Percentiles rank a stretch among this genome's conserved stretches.
Conservation (phyloP, 2,888 invertebrate genomes). For the Eupithecia subfuscata region DNA sequence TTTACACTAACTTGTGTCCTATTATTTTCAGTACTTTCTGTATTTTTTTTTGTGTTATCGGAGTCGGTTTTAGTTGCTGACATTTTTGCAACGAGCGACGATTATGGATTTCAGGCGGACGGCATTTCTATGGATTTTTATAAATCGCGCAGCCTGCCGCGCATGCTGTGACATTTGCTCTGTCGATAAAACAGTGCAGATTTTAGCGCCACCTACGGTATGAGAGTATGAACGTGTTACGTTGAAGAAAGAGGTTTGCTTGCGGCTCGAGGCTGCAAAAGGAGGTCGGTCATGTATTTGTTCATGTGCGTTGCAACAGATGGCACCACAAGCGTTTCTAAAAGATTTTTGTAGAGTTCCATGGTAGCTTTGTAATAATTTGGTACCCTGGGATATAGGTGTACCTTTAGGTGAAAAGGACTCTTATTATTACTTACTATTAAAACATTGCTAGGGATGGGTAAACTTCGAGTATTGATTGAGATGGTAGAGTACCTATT, state of each 20-base stretch:
- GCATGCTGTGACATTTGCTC: constrained; percentile 66
- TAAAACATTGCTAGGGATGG: background rate
- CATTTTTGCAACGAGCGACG: constrained; percentile 74
- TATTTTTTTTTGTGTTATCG: constrained; percentile 60
- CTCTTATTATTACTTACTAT: background rate
- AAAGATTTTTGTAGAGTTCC: background rate
- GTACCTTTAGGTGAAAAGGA: too few relatives aligned
- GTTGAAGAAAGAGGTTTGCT: background rate
- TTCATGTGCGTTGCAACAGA: constrained; percentile 36
- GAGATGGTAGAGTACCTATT: background rate
- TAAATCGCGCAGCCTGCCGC: constrained; percentile 81
- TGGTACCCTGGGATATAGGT: too few relatives aligned
- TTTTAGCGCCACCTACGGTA: constrained; percentile 56
- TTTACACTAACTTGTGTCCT: constrained; percentile 56
- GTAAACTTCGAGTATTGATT: background rate
- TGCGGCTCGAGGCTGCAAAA: background rate
- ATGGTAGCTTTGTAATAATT: too few relatives aligned
- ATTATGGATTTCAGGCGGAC: constrained; percentile 79
- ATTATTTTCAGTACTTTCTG: constrained; percentile 49
- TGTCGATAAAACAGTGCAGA: constrained; percentile 62
- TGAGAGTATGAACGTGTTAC: background rate
- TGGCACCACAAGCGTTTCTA: constrained; percentile 10
- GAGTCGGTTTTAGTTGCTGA: constrained; percentile 63
- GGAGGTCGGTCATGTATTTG: constrained; percentile 4
- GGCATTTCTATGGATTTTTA: constrained; percentile 79